phyloP scores from a whole-genome alignment of 2,888 invertebrate genomes.

The Caprella mutica region DNA sequence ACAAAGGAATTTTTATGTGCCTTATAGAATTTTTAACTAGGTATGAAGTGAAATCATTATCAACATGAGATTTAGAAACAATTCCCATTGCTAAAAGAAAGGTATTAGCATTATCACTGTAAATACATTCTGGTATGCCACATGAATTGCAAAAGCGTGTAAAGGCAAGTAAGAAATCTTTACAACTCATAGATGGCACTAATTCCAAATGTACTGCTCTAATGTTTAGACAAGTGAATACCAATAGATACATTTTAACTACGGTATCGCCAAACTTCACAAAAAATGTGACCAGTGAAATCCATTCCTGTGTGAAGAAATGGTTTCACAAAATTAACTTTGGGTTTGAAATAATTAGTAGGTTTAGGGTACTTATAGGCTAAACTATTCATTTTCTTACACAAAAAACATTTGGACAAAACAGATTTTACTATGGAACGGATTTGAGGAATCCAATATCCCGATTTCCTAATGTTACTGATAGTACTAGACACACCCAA shows the following conservation, averaged over 20 bases:
- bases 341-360: neutral
- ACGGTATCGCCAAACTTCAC: neutral
- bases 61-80: neutral
- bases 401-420: neutral
- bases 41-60: neutral
- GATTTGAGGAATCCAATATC: conserved; percentile 7
- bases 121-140: neutral
- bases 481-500: neutral
- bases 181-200: neutral
- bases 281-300: conserved; percentile 1
- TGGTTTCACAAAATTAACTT: conserved; percentile 2
- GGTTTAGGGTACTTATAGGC: conserved; percentile 6
- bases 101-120: conserved; percentile 4
- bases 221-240: neutral
- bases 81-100: neutral
- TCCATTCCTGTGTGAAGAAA: conserved; percentile 1
- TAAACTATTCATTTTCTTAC: conserved; percentile 5
- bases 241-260: neutral
- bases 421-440: neutral
- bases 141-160: neutral
- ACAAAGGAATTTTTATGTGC: conserved; percentile 4
- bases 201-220: conserved; percentile 3
- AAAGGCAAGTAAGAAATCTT: neutral
- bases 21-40: neutral
- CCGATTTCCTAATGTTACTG: neutral